Percentiles rank a stretch among this genome's conserved stretches.
These are phyloP conservation scores for Diprion similis DNA, from an alignment of 1,140 invertebrate species.

Conservation along the genomic window DNA sequence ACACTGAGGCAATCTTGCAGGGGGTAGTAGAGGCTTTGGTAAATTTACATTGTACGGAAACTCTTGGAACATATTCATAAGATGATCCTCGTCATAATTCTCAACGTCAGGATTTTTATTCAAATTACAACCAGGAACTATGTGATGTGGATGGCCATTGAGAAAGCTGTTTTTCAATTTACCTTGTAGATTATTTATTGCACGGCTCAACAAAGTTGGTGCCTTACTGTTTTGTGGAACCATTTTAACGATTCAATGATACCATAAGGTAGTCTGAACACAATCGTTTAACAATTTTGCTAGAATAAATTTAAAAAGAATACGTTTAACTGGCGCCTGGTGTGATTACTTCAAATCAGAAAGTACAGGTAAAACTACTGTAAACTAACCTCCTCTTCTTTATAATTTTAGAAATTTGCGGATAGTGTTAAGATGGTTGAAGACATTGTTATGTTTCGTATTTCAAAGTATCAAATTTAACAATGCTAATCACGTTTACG, in stretches of 20 bases:
- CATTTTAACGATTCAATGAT: background rate
- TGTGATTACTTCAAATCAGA: too few species aligned
- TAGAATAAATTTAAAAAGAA: too few species aligned
- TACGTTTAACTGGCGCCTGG: too few species aligned
- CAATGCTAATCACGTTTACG: too few species aligned
- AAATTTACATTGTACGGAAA: constrained; percentile 51
- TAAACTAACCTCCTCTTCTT: too few species aligned
- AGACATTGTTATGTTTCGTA: too few species aligned
- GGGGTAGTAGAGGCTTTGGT: constrained; percentile 54
- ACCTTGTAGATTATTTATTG: constrained; percentile 27
- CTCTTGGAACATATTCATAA: constrained; percentile 36
- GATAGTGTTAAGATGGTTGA: too few species aligned
- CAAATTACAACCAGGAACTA: constrained; percentile 43
- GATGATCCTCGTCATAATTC: constrained; percentile 35
- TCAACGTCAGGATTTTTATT: constrained; percentile 31
- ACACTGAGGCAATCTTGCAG: constrained; percentile 40
- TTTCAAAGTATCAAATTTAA: too few species aligned
- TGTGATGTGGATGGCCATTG: constrained; percentile 36
- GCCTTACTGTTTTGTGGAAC: background rate
- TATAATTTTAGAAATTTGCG: too few species aligned
- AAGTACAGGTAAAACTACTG: too few species aligned
- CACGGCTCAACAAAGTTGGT: background rate
- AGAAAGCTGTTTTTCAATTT: constrained; percentile 34
- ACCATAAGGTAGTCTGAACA: too few species aligned
- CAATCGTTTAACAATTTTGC: too few species aligned